These are phyloP conservation scores for Oncorhynchus mykiss DNA, from an alignment of 2,113 vertebrate species.

Conservation along the genomic window DNA sequence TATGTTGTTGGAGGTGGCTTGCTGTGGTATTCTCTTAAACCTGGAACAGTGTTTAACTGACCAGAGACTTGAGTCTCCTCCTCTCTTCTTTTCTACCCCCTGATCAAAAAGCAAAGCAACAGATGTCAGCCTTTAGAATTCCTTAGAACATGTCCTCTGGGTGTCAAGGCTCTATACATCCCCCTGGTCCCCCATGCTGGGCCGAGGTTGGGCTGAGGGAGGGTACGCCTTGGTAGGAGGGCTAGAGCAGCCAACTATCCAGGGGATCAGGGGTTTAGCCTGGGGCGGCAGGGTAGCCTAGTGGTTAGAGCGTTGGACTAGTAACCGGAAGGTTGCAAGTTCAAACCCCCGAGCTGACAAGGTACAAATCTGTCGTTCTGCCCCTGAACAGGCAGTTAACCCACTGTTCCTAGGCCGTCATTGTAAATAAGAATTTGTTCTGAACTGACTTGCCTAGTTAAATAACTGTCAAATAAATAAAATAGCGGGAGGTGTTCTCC, in stretches of 20 bases:
- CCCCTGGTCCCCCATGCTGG: slow-evolving; percentile 69
- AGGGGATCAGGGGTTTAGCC: slow-evolving; percentile 24
- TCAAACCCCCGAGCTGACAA: too few species aligned
- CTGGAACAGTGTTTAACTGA: slow-evolving; percentile 53
- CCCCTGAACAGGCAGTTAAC: too few species aligned
- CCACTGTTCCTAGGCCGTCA: too few species aligned
- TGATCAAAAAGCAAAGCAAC: slow-evolving; percentile 65
- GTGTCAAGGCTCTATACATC: slow-evolving; percentile 72
- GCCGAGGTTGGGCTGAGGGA: slow-evolving; percentile 63
- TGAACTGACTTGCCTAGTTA: too few species aligned
- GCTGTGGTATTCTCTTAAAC: slow-evolving; percentile 77
- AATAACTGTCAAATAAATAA: too few species aligned
- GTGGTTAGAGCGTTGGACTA: too few species aligned
- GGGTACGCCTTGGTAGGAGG: slow-evolving; percentile 54
- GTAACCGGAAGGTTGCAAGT: too few species aligned
- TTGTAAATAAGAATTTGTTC: too few species aligned
- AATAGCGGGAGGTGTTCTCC: too few species aligned
- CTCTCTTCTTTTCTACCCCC: slow-evolving; percentile 45
- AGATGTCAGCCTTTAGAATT: slow-evolving; percentile 62
- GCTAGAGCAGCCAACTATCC: slow-evolving; percentile 60
- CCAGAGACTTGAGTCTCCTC: slow-evolving; percentile 52
- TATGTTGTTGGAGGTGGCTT: slow-evolving; percentile 72
- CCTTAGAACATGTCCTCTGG: slow-evolving; percentile 74
- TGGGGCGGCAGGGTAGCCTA: too few species aligned
- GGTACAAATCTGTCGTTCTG: too few species aligned